Base-by-base conservation (phyloP, 2,888 invertebrate genomes). In the Rhogogaster chlorosoma region DNA sequence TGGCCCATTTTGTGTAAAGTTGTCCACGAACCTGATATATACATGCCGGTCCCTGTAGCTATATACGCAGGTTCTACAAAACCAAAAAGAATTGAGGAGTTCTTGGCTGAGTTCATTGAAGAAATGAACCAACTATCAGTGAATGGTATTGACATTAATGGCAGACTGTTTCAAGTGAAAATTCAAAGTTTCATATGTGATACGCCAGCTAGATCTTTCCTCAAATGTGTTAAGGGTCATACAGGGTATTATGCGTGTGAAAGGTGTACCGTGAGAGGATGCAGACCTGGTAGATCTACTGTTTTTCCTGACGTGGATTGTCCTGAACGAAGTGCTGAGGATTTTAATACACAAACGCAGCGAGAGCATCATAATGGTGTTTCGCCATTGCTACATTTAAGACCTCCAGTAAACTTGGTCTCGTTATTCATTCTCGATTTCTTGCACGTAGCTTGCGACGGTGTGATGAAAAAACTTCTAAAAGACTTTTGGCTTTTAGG, bases 121-220 rank as follows among this genome's bases (percentile, higher is more conserved):
- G 75, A 75, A 29, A 75, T 75, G 75, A 75, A 75, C 12, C 49
- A 71, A 42, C 36, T 71, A 36, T 71, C 71, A n/a, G 71, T 22
- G 4, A 83, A 83, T 61, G n/a, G 70, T 7, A 42, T 61, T 80
- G 29, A 26, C 0, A 61, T 38, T 36, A 57, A 84, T 57, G 57
- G 53, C 22, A 85, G 71, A 57, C 36, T 36, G 26, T 87, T 85
- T 85, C 38, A n/a, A 32, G 29, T 87, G 15, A 77, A 71, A 49
- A 84, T 87, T 78, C 84, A 86, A 64, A 86, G 82, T 70, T 87
- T 87, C 53, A 71, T 86, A 22, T 86, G 87, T 82, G 87, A 87
- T 57, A 83, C 87, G 10, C 87, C 86, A 36, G 86, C 86, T 15
- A 84, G 85, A 70, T 84, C 86, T 38, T 86, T 57, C 84, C 53